Base-by-base conservation (phyloP, 1,140 invertebrate species). In the Tribolium castaneum region DNA sequence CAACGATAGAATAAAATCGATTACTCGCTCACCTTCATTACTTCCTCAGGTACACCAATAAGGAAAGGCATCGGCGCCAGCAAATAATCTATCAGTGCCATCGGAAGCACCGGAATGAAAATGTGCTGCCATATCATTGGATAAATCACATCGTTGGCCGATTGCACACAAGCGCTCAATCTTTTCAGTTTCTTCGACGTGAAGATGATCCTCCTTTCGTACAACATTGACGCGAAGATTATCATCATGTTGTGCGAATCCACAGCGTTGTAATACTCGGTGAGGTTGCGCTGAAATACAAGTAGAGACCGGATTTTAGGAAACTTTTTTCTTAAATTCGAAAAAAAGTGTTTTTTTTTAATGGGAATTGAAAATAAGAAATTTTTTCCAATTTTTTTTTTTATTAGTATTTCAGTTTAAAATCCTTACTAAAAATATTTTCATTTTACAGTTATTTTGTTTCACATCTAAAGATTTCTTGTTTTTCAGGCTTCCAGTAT, bases 111-210 rank as follows among this genome's bases (percentile, higher is more conserved):
- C 25, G 98, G 97, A 86, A 99, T 99, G 85, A 96, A 99, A 84
- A 99, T 96, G 84, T 99, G 97, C 87, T 99, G 97, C 97, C 98
- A 99, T 80, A 94, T 93, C 96, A 99, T 98, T 3, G 98, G 98
- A 88, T 98, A 99, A 25, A 99, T 91, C 30, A 98, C 91, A 75
- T 95, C 92, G 86, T 97, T 97, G 5, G 96, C 95, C 3, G 97
- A 96, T 87, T 98, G 96, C 12, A 99, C 95, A 84, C 97, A 98
- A 1, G 97, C 95, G 78, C 96, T 97, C 50, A 99, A 88, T 75
- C 95, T 90, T 81, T 94, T 96, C 73, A 98, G 88, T 85, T 93
- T 94, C 78, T 93, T 93, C 0, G 97, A 98, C 3, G 93, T 95
- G 79, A 99, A 93, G 71, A 98, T 92, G 77, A 99, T 96, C 39